Conservation (phyloP, 2,113 vertebrate species). For the Cyprinus carpio region DNA sequence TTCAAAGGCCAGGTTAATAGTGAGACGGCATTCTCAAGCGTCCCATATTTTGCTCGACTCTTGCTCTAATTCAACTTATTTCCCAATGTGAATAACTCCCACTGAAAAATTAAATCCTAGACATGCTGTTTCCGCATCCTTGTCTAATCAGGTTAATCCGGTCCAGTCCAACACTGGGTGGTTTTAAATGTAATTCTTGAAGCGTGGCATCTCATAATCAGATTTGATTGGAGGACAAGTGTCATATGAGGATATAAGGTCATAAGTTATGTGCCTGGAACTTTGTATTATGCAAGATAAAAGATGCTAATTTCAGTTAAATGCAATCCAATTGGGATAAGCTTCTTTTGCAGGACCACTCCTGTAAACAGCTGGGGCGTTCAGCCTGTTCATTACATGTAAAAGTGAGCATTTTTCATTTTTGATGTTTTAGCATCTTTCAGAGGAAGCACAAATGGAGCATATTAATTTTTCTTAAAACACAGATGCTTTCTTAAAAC, state of each 20-base stretch:
- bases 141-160: slow-evolving; percentile 42
- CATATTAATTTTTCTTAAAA: slow-evolving; percentile 23
- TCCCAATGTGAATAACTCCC: slow-evolving; percentile 29
- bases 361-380: background rate
- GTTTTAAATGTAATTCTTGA: slow-evolving; percentile 35
- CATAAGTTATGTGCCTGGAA: background rate
- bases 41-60: slow-evolving; percentile 2
- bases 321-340: background rate
- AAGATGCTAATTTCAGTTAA: background rate
- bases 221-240: slow-evolving; percentile 29
- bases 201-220: slow-evolving; percentile 28
- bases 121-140: slow-evolving; percentile 15
- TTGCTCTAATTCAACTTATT: slow-evolving; percentile 28
- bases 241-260: slow-evolving; percentile 26
- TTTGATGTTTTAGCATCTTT: background rate
- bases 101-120: slow-evolving; percentile 31
- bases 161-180: slow-evolving; percentile 14
- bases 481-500: slow-evolving; percentile 25
- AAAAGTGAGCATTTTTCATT: slow-evolving; percentile 5
- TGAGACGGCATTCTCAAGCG: background rate
- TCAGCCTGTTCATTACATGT: background rate
- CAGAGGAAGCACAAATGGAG: background rate
- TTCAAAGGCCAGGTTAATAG: slow-evolving; percentile 27
- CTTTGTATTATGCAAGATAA: slow-evolving; percentile 3
- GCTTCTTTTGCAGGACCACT: background rate